phyloP scores from a whole-genome alignment of 2,888 invertebrate species.

The Heliconius ethilla region DNA sequence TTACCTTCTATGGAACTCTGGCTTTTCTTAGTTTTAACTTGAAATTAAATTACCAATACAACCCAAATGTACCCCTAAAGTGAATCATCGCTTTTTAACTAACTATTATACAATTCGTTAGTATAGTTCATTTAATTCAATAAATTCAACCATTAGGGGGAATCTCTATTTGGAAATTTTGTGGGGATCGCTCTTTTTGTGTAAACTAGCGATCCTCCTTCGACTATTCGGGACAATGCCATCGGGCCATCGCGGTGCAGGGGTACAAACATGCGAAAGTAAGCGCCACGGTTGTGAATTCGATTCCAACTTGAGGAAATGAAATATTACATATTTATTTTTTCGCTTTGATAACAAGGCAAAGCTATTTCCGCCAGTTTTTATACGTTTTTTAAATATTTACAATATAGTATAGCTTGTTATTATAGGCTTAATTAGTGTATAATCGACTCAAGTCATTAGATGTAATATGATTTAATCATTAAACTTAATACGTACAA shows the following conservation, averaged over 20 bases:
- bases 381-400: no score
- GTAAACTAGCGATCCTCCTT: no score
- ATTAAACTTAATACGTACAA: background rate
- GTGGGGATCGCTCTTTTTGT: no score
- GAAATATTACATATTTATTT: no score
- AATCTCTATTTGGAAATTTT: background rate
- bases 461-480: background rate
- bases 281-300: no score
- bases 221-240: no score
- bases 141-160: background rate
- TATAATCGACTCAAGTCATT: background rate
- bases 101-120: conserved; percentile 2
- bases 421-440: background rate
- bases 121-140: background rate
- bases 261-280: no score
- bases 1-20: conserved; percentile 55
- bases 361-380: no score
- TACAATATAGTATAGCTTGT: background rate
- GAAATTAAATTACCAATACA: conserved; percentile 16
- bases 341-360: no score
- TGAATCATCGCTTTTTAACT: conserved; percentile 13
- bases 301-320: no score
- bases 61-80: background rate
- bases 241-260: no score
- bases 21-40: conserved; percentile 33